These are phyloP conservation scores for Psix sp. DNA, from an alignment of 1,140 invertebrate genomes.

Conservation along the genomic window DNA sequence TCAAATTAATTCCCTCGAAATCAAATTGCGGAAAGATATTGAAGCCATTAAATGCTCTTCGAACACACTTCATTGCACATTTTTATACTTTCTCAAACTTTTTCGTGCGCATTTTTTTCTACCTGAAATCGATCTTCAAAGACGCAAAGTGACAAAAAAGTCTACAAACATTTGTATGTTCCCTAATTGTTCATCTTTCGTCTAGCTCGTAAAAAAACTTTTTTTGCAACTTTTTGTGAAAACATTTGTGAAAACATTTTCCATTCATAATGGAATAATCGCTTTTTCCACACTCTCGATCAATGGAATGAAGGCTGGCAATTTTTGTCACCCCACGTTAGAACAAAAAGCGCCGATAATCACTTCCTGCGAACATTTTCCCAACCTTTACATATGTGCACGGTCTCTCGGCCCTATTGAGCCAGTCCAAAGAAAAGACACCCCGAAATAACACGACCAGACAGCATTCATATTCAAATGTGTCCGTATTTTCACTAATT, in stretches of 20 bases:
- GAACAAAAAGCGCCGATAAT: constrained; percentile 46
- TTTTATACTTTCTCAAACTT: too few relatives aligned
- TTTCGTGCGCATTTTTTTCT: too few relatives aligned
- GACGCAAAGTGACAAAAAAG: too few relatives aligned
- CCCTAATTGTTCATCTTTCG: too few relatives aligned
- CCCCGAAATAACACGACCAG: constrained; percentile 9
- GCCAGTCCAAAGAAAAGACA: constrained; percentile 18
- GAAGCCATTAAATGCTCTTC: too few relatives aligned
- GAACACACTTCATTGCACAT: too few relatives aligned
- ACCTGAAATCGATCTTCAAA: too few relatives aligned
- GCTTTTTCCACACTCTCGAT: constrained; percentile 22
- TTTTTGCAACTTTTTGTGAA: too few relatives aligned
- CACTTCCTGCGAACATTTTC: constrained; percentile 32
- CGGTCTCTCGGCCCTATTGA: constrained; percentile 12
- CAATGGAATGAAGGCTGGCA: constrained; percentile 4
- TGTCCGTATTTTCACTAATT: constrained; percentile 49
- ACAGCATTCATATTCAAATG: constrained; percentile 49
- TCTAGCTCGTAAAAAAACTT: too few relatives aligned
- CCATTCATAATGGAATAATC: constrained; percentile 30
- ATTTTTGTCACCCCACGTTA: constrained; percentile 16
- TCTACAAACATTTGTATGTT: too few relatives aligned
- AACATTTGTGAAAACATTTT: constrained; percentile 2
- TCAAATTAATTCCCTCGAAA: constrained; percentile 58
- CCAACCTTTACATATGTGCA: constrained; percentile 25
- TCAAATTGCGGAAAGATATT: too few relatives aligned